Conservation (phyloP, 2,797 vertebrate species). For the Eulemur mongoz region DNA sequence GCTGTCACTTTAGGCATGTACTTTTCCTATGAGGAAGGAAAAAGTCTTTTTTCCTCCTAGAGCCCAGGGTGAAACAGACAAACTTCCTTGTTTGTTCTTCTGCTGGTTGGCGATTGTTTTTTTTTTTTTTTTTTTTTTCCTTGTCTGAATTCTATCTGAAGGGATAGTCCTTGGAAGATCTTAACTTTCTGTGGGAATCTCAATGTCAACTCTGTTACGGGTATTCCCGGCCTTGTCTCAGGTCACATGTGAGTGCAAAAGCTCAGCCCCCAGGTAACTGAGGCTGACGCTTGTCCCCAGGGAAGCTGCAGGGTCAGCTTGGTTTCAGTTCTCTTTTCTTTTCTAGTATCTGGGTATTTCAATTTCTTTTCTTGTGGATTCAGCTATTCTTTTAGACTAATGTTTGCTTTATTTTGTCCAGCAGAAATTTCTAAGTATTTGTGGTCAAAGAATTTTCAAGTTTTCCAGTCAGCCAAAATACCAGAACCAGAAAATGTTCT, state of each 20-base stretch:
- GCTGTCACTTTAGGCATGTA: constrained; percentile 90
- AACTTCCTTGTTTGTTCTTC: constrained; percentile 39
- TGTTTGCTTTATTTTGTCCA: constrained; percentile 60
- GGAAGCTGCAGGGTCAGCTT: constrained; percentile 33
- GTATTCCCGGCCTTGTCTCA: neutral
- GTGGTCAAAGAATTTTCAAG: constrained; percentile 53
- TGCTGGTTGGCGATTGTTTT: neutral
- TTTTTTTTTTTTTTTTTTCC: neutral
- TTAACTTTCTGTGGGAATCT: neutral
- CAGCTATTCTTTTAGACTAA: constrained; percentile 70
- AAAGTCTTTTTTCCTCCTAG: constrained; percentile 49
- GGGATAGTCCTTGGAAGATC: neutral
- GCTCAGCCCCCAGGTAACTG: neutral
- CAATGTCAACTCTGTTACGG: neutral
- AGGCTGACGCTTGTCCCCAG: neutral
- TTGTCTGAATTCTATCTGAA: neutral
- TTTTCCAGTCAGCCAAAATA: constrained; percentile 62
- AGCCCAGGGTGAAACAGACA: neutral
- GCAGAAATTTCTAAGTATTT: constrained; percentile 58
- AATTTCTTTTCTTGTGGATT: constrained; percentile 69
- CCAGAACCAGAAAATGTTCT: constrained; percentile 45
- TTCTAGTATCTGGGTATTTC: constrained; percentile 61
- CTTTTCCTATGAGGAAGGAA: constrained; percentile 88
- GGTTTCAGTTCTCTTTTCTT: constrained; percentile 77
- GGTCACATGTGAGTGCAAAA: neutral